Percentiles rank a stretch among this genome's conserved stretches.
Evolutionary conservation across 2,113 vertebrate species (phyloP).

Genomic region (Tauraco erythrolophus): DNA sequence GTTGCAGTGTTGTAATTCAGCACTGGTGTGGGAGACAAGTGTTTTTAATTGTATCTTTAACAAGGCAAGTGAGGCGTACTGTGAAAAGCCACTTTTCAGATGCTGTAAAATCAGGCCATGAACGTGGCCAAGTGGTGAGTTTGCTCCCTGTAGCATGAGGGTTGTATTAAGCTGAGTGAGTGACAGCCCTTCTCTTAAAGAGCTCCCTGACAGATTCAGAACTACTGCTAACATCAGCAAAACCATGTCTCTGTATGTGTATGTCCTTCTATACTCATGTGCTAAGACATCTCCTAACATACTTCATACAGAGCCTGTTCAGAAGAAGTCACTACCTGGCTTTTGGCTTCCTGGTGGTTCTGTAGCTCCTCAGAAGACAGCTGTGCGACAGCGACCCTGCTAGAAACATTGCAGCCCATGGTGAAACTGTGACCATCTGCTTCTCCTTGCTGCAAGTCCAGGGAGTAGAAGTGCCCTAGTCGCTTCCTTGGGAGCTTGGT

Average conservation of each 20-base stretch:
- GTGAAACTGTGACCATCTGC: background rate
- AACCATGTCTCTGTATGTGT: rapidly evolving
- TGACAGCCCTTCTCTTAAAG: background rate
- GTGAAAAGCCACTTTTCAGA: background rate
- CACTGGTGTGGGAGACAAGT: background rate
- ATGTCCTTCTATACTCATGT: rapidly evolving
- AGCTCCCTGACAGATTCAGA: background rate
- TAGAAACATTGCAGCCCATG: slow-evolving; percentile 67
- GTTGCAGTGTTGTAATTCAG: background rate
- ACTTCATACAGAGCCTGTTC: background rate
- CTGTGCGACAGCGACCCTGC: background rate
- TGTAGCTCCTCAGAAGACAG: background rate
- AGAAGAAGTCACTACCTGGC: slow-evolving; percentile 42
- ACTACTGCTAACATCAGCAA: background rate
- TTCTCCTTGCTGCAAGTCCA: background rate
- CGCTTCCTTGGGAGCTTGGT: background rate
- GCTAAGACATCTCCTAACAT: background rate
- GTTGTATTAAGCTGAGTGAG: background rate
- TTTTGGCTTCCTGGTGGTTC: slow-evolving; percentile 23
- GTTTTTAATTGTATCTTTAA: background rate
- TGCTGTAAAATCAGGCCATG: background rate
- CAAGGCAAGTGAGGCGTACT: background rate
- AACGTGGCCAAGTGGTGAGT: background rate
- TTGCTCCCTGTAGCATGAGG: background rate
- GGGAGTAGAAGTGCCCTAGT: background rate